Evolutionary conservation across 2,113 vertebrate species (phyloP).

Genomic region (Recurvirostra avosetta): DNA sequence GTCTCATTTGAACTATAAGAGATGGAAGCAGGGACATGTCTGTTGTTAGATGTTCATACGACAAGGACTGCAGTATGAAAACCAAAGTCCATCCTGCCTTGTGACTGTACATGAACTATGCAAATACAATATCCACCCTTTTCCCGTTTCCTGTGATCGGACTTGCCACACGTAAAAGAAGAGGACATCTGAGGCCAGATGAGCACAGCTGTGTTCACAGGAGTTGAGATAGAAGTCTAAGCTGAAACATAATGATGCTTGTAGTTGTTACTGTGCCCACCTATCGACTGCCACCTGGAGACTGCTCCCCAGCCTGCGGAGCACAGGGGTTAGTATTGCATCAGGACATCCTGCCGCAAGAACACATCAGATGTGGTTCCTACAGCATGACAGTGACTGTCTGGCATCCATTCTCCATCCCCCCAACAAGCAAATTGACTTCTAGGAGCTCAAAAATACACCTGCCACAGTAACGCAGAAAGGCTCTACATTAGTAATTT

Average conservation of each 20-base stretch:
- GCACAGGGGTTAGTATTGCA: neutral
- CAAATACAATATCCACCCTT: neutral
- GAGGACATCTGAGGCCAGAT: neutral
- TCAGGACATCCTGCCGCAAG: neutral
- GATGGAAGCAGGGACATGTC: neutral
- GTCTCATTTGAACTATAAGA: neutral
- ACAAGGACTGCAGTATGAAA: neutral
- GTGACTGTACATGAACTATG: neutral
- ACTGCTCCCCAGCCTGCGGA: neutral
- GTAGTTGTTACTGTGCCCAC: neutral
- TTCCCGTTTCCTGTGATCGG: neutral
- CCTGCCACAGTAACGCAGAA: neutral
- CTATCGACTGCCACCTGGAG: accelerated
- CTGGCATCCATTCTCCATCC: neutral
- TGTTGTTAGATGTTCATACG: neutral
- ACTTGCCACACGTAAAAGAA: neutral
- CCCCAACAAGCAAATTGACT: neutral
- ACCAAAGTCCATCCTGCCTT: neutral
- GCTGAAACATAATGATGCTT: neutral
- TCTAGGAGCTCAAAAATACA: neutral
- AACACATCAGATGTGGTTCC: neutral
- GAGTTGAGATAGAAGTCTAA: neutral
- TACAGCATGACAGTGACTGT: neutral
- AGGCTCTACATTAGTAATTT: neutral
- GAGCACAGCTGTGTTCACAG: neutral